These are phyloP conservation scores for Neoarius graeffei DNA, from an alignment of 2,113 vertebrate species.

Conservation along the genomic window DNA sequence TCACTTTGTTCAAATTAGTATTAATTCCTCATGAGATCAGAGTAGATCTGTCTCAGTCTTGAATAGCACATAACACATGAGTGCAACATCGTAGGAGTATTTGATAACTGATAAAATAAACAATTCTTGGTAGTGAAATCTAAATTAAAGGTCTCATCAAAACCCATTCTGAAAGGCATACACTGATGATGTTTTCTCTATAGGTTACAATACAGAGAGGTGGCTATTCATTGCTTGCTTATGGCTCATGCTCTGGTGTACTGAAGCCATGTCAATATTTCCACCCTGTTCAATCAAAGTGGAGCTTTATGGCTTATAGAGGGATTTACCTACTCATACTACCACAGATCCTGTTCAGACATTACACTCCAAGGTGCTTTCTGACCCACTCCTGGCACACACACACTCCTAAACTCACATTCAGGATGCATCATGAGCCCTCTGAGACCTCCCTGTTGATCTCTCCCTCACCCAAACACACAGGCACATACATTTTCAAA, in stretches of 20 bases:
- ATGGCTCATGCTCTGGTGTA: conserved; percentile 8
- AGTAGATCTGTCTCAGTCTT: neutral
- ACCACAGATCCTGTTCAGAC: conserved; percentile 43
- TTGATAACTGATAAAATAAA: neutral
- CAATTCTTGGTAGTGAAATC: neutral
- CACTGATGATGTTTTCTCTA: neutral
- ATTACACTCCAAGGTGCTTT: neutral
- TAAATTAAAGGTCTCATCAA: neutral
- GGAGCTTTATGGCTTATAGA: neutral
- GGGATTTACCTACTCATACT: conserved; percentile 16
- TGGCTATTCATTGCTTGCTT: conserved; percentile 17
- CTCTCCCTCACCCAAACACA: neutral
- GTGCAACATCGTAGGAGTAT: neutral
- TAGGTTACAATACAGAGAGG: neutral
- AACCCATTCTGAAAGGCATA: conserved; percentile 12
- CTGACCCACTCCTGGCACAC: neutral
- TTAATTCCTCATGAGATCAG: neutral
- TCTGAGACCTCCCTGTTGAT: neutral
- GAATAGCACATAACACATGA: neutral
- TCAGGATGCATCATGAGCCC: neutral
- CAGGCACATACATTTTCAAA: neutral
- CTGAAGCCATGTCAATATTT: conserved; percentile 29
- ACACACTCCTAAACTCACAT: neutral
- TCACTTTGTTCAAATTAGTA: neutral
- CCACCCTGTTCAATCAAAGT: conserved; percentile 18